Evolutionary conservation across 2,113 vertebrate species (phyloP).

Genomic region (Mungos mungo): DNA sequence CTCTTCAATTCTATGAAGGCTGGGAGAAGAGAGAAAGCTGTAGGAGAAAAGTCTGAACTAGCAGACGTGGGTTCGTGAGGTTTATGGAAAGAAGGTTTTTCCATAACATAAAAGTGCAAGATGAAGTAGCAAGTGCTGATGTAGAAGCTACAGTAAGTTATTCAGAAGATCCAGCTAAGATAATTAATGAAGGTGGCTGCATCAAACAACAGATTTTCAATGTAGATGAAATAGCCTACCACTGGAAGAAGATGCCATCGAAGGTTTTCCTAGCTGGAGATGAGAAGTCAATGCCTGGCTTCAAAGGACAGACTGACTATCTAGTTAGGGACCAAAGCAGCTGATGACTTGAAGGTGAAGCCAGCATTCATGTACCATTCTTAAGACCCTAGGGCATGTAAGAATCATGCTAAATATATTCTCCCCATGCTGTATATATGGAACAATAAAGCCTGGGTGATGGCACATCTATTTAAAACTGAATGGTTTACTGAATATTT

Average conservation of each 20-base stretch:
- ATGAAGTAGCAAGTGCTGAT: background rate
- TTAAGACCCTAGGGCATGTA: background rate
- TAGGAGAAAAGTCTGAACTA: background rate
- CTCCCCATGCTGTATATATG: background rate
- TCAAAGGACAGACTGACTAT: background rate
- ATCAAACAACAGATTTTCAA: background rate
- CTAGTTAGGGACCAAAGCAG: background rate
- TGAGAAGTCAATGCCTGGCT: background rate
- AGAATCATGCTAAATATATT: background rate
- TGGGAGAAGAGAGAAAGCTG: background rate
- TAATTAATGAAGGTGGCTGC: background rate
- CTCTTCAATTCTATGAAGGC: background rate
- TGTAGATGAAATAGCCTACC: background rate
- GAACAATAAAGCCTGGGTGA: background rate
- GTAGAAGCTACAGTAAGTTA: background rate
- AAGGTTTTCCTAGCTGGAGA: background rate
- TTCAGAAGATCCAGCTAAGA: background rate
- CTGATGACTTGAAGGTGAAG: background rate
- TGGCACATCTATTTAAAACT: background rate
- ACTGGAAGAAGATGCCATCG: background rate
- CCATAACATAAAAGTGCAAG: background rate
- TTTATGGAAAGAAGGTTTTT: background rate
- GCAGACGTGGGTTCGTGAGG: background rate
- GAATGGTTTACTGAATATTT: background rate
- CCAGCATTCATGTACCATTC: background rate